phyloP scores from a whole-genome alignment of 2,113 vertebrate genomes.

The Potamarius usumacintae region DNA sequence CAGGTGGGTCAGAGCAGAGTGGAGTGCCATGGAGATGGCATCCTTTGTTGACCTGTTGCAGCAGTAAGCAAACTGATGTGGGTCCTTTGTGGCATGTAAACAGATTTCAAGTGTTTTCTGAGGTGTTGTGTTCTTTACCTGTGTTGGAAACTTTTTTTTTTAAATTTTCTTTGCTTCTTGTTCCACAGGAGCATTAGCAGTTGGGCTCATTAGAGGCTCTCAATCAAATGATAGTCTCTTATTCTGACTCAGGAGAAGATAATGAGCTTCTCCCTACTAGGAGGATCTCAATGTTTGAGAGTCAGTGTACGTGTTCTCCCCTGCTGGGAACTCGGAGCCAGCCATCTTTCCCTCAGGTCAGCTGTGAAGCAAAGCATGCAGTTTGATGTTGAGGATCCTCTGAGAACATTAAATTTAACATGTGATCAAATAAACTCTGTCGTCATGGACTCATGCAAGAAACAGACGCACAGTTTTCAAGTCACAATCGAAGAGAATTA shows the following conservation, averaged over 20 bases:
- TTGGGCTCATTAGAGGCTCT: slow-evolving; percentile 42
- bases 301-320: slow-evolving; percentile 19
- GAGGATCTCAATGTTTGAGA: slow-evolving; percentile 8
- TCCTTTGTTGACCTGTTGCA: too few species aligned
- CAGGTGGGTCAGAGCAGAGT: too few species aligned
- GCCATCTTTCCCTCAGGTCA: slow-evolving; percentile 2
- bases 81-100: background rate
- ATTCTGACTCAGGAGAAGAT: slow-evolving; percentile 38
- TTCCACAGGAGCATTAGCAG: background rate
- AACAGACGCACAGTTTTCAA: slow-evolving; percentile 38
- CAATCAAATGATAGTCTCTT: slow-evolving; percentile 20
- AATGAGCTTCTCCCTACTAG: slow-evolving; percentile 37
- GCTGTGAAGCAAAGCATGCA: slow-evolving; percentile 17
- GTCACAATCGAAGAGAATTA: background rate
- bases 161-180: background rate
- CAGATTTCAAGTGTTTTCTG: background rate
- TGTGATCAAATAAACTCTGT: slow-evolving; percentile 49
- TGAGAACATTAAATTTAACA: slow-evolving; percentile 57
- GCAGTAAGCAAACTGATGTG: too few species aligned
- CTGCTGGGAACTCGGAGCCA: slow-evolving; percentile 20
- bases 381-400: slow-evolving; percentile 45
- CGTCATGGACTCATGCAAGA: slow-evolving; percentile 15
- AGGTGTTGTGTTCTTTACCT: background rate
- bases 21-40: too few species aligned
- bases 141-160: background rate